Percentiles rank a stretch among this genome's conserved stretches.
phyloP scores from a whole-genome alignment of 1,140 invertebrate species.

The Whitmania pigra region DNA sequence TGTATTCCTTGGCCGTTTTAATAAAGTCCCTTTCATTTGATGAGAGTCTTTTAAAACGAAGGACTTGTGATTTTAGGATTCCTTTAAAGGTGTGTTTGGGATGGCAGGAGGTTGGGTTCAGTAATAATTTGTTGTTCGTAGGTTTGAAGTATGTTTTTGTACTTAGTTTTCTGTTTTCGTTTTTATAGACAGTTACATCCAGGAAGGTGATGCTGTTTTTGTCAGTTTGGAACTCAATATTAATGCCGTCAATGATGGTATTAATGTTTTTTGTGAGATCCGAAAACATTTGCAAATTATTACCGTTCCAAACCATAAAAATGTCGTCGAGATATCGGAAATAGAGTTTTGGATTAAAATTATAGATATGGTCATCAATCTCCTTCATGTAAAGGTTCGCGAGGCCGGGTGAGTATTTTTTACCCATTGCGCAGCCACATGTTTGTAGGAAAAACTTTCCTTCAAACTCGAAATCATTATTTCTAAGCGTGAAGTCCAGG shows the following conservation, averaged over 20 bases:
- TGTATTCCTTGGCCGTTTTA: neutral
- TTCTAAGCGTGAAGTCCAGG: constrained; percentile 4
- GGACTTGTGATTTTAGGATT: constrained; percentile 15
- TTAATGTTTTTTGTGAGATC: neutral
- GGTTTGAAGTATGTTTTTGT: constrained; percentile 3
- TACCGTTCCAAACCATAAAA: neutral
- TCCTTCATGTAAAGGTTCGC: too few relatives aligned
- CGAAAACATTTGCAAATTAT: neutral
- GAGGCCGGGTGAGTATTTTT: too few relatives aligned
- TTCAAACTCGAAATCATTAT: constrained; percentile 11
- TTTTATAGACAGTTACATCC: neutral
- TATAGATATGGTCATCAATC: too few relatives aligned
- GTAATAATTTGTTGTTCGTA: neutral
- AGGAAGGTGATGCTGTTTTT: neutral
- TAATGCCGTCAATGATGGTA: neutral
- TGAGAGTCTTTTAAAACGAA: constrained; percentile 7
- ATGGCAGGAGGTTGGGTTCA: constrained; percentile 1
- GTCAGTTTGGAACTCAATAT: neutral
- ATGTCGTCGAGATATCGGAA: constrained; percentile 10
- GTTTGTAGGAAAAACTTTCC: neutral
- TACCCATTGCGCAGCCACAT: constrained; percentile 1
- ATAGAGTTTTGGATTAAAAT: neutral
- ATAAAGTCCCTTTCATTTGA: neutral
- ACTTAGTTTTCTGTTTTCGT: neutral
- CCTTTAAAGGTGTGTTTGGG: neutral